A percentile compares a stretch with the other conserved stretches of the same genome.
These are phyloP conservation scores for Megastigmus dorsalis DNA, from an alignment of 2,888 invertebrate genomes.

Conservation along the genomic window DNA sequence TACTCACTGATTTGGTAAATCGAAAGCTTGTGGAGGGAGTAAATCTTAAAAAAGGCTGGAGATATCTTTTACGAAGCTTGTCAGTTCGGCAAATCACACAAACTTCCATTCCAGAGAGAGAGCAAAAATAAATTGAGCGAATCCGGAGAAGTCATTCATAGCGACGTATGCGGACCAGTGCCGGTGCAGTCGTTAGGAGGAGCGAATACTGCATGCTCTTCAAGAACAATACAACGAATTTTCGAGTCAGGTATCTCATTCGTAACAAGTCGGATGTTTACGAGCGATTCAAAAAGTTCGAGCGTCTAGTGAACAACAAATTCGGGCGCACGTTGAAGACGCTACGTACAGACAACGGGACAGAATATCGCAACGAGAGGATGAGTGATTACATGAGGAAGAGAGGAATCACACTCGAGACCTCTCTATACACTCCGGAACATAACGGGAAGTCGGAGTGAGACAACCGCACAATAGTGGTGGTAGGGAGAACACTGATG, in stretches of 20 bases:
- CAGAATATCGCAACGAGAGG: conserved; percentile 26
- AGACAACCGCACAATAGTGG: conserved; percentile 44
- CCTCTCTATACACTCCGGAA: conserved; percentile 45
- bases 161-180: neutral
- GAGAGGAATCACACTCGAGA: conserved; percentile 27
- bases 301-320: conserved; percentile 39
- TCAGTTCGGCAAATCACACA: conserved; percentile 58
- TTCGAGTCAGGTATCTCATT: conserved; percentile 54
- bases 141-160: conserved; percentile 42
- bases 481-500: conserved; percentile 49
- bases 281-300: conserved; percentile 55
- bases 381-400: conserved; percentile 24
- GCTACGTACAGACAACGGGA: conserved; percentile 54
- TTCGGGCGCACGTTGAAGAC: conserved; percentile 35
- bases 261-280: conserved; percentile 39
- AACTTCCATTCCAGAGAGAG: conserved; percentile 35
- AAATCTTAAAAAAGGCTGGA: conserved; percentile 26
- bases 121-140: neutral
- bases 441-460: conserved; percentile 49
- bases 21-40: conserved; percentile 25
- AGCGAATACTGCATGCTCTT: conserved; percentile 51
- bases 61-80: conserved; percentile 59
- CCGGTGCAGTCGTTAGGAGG: conserved; percentile 50
- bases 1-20: conserved; percentile 23
- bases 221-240: conserved; percentile 52